phyloP scores from a whole-genome alignment of 2,888 invertebrate species.

The Masnerella sp. region DNA sequence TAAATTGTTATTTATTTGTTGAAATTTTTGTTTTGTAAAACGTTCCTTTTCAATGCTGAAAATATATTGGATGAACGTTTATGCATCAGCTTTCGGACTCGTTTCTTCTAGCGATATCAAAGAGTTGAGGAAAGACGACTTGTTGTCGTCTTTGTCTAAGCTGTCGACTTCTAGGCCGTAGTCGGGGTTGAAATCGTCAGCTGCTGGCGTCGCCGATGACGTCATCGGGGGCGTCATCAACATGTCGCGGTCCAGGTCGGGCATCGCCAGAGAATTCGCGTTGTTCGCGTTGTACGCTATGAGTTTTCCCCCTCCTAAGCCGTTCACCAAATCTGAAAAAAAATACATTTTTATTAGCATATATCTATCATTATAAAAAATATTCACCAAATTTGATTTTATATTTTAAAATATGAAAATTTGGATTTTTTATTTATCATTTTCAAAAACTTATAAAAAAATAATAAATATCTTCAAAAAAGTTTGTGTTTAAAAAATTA shows the following conservation, averaged over 20 bases:
- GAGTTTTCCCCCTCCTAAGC: constrained; percentile 69
- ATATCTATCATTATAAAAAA: too few species aligned
- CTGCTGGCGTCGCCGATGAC: constrained; percentile 60
- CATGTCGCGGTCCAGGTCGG: constrained; percentile 73
- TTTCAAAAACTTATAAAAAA: too few species aligned
- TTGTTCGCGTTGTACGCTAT: constrained; percentile 68
- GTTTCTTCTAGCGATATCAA: constrained; percentile 32
- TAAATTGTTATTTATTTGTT: not conserved
- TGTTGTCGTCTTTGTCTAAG: constrained; percentile 29
- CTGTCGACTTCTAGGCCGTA: constrained; percentile 12
- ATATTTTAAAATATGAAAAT: not conserved
- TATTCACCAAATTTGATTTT: too few species aligned
- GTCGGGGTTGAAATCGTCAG: constrained; percentile 44
- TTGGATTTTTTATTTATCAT: too few species aligned
- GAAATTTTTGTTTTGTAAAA: constrained; percentile 13
- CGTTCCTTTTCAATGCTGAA: constrained; percentile 26
- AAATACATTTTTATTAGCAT: too few species aligned
- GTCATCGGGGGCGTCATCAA: constrained; percentile 65
- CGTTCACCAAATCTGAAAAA: constrained; percentile 21
- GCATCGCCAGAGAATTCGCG: constrained; percentile 61
- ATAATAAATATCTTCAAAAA: too few species aligned
- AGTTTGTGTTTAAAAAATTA: too few species aligned
- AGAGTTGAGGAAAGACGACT: constrained; percentile 44
- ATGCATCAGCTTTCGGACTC: constrained; percentile 23
- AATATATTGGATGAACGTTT: constrained; percentile 14